These are phyloP conservation scores for Rhinophrynus dorsalis DNA, from an alignment of 2,797 vertebrate species.

Conservation along the genomic window DNA sequence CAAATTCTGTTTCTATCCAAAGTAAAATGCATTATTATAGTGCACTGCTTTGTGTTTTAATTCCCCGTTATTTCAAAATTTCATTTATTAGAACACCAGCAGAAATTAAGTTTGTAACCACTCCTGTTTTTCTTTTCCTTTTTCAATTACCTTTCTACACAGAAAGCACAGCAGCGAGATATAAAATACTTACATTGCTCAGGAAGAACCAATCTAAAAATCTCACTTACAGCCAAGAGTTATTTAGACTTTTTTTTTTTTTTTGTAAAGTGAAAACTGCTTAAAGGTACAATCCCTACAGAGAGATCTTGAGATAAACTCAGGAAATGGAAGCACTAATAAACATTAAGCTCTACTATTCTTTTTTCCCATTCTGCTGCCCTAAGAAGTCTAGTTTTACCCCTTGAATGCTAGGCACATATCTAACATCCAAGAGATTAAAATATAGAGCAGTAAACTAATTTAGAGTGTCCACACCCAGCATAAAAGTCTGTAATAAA, in stretches of 20 bases:
- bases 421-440: too few species aligned
- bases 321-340: conserved; percentile 43
- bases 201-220: conserved; percentile 50
- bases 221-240: conserved; percentile 43
- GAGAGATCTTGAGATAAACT: conserved; percentile 44
- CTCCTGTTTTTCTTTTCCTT: conserved; percentile 20
- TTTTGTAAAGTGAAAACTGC: conserved; percentile 40
- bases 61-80: not conserved
- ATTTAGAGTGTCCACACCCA: not conserved
- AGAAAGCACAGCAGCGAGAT: conserved; percentile 33
- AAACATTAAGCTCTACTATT: conserved; percentile 45
- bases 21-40: not conserved
- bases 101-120: not conserved
- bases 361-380: conserved; percentile 29
- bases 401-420: too few species aligned
- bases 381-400: conserved; percentile 27
- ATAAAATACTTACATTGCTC: conserved; percentile 42
- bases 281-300: conserved; percentile 48
- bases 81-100: conserved; percentile 8
- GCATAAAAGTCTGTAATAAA: not conserved
- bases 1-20: not conserved
- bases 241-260: conserved; percentile 3
- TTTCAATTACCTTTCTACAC: conserved; percentile 37
- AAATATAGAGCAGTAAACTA: conserved; percentile 10
- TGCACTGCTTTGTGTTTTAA: not conserved